Base-by-base conservation (phyloP, 2,797 vertebrate genomes). In the Meriones psammophilus region DNA sequence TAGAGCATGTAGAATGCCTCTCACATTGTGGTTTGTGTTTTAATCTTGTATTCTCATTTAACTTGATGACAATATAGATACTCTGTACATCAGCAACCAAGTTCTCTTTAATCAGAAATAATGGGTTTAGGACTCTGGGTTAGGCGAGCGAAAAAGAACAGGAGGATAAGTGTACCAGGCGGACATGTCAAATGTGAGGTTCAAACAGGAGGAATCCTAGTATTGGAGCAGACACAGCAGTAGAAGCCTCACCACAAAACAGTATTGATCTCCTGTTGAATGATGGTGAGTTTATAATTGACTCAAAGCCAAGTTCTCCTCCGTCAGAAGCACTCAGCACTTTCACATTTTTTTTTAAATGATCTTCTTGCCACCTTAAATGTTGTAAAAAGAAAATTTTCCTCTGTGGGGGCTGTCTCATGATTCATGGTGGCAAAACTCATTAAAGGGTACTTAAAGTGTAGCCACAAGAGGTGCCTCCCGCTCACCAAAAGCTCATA, bases 261-360 rank as follows among this genome's bases (percentile, higher is more conserved):
- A 64, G 33, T 79, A 92, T 22, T 85, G 97, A 92, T 94, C 84
- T 94, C 69, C 66, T 76, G 24, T 20, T 66, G 24, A 89, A 94
- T 74, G 60, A 42, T 81, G 94, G 28, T 88, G 71, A 91, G 89
- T 80, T 92, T 89, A 86, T 74, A 91, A 94, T 74, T 73, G 93
- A 86, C 56, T 93, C 28, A 66, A 90, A 90, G 84, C 33, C 24
- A 90, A 66, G 68, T 30, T 71, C 83, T 89, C 56, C 33, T 89
- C 95, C 54, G 76, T 76, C 17, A 83, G 95, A 93, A 88, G 86
- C 77, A 76, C 68, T 95, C 73, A 81, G 20, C 54, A 56, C 5
- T 80, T 96, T 94, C 85, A 92, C 8, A 77, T n/a, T 73, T 93
- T 74, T 74, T 88, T 71, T 94, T 78, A 96, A 95, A 50, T 78